phyloP scores from a whole-genome alignment of 2,888 invertebrate species.

The Metellina segmentata region DNA sequence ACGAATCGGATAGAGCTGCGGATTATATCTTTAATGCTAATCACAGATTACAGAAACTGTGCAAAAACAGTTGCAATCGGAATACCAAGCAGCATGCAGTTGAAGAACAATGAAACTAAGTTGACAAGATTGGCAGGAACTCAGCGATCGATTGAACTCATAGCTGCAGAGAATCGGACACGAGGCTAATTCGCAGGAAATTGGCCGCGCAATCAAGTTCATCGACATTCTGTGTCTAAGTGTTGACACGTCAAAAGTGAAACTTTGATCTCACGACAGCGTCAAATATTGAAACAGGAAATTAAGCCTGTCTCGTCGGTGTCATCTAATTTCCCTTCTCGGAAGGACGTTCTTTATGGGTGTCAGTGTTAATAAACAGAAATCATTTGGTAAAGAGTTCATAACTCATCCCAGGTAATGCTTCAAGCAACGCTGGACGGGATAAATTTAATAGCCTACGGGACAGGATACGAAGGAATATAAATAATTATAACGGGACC shows the following conservation, averaged over 20 bases:
- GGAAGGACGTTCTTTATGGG: slow-evolving; percentile 6
- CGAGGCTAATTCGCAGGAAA: slow-evolving; percentile 27
- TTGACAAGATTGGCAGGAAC: no score
- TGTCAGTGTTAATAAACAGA: neutral
- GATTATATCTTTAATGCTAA: no score
- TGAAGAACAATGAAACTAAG: no score
- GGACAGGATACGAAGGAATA: no score
- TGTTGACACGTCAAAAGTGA: slow-evolving; percentile 17
- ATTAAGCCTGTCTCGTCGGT: slow-evolving; percentile 12
- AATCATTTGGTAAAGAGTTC: neutral
- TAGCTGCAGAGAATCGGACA: slow-evolving; percentile 1
- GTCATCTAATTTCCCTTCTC: slow-evolving; percentile 11
- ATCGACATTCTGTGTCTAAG: slow-evolving; percentile 16
- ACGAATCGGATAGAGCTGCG: no score
- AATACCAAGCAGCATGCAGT: no score
- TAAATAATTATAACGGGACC: no score
- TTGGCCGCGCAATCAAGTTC: slow-evolving; percentile 32
- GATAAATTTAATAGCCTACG: no score
- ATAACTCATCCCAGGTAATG: neutral
- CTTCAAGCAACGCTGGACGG: no score
- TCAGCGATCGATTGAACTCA: slow-evolving; percentile 13
- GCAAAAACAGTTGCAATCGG: no score
- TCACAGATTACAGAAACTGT: no score
- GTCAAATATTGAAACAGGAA: slow-evolving; percentile 49
- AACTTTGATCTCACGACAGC: slow-evolving; percentile 15